Evolutionary conservation across 2,888 invertebrate species (phyloP).

Genomic region (Volucella zonaria): DNA sequence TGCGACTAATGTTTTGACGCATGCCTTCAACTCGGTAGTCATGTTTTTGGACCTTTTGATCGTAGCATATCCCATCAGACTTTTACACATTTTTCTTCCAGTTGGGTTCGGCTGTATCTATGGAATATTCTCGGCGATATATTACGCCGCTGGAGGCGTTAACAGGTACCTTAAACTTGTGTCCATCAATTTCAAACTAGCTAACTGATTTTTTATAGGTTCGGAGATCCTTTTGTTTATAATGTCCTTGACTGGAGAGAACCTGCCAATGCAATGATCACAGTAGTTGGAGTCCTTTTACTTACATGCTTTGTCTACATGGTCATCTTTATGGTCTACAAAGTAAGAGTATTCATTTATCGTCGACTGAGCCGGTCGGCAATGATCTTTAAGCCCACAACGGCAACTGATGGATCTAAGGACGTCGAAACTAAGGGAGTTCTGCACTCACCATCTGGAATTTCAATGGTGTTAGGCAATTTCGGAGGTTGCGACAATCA

Average conservation of each 20-base stretch:
- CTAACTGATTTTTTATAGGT: constrained; percentile 78
- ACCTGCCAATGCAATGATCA: constrained; percentile 82
- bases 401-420: constrained; percentile 33
- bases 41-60: constrained; percentile 89
- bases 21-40: constrained; percentile 89
- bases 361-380: constrained; percentile 76
- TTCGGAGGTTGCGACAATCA: constrained; percentile 79
- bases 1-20: constrained; percentile 88
- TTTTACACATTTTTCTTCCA: constrained; percentile 86
- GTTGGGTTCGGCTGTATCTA: constrained; percentile 85
- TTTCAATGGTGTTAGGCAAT: constrained; percentile 81
- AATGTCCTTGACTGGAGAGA: constrained; percentile 89
- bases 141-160: constrained; percentile 86
- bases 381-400: constrained; percentile 78
- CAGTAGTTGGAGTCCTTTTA: constrained; percentile 78
- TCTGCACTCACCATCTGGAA: constrained; percentile 79
- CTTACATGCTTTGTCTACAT: constrained; percentile 79
- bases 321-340: constrained; percentile 80
- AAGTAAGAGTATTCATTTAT: constrained; percentile 79
- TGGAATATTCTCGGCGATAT: constrained; percentile 85
- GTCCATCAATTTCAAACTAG: not conserved
- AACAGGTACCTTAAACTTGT: constrained; percentile 82
- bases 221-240: constrained; percentile 88
- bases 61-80: constrained; percentile 88
- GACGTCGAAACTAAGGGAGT: constrained; percentile 75